These are phyloP conservation scores for Pseudorhombus dupliciocellatus DNA, from an alignment of 2,113 vertebrate genomes.

Conservation along the genomic window DNA sequence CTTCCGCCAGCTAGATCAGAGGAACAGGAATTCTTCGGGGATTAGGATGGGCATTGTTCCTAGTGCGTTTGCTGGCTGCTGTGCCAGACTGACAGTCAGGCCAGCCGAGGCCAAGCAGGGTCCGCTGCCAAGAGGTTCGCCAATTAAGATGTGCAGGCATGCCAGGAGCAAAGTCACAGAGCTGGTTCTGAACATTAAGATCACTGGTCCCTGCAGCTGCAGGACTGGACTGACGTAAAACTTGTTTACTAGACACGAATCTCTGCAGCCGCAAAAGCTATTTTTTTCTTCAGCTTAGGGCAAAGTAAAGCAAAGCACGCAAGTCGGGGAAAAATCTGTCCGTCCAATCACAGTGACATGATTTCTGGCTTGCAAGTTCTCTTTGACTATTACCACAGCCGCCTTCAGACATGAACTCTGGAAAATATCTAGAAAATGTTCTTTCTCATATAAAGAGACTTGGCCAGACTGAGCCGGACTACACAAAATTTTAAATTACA, in stretches of 20 bases:
- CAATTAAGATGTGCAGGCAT: slow-evolving; percentile 76
- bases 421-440: background rate
- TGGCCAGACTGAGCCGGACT: too few relatives aligned
- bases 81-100: slow-evolving; percentile 65
- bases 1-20: slow-evolving; percentile 73
- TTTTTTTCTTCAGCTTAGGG: background rate
- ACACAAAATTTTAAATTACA: too few relatives aligned
- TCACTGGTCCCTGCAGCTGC: slow-evolving; percentile 24
- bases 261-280: background rate
- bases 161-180: slow-evolving; percentile 53
- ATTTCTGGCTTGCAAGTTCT: background rate
- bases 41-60: slow-evolving; percentile 81
- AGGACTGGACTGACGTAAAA: background rate
- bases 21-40: slow-evolving; percentile 77
- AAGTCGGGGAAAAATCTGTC: background rate
- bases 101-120: slow-evolving; percentile 41
- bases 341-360: background rate
- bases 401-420: background rate
- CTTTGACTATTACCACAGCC: background rate
- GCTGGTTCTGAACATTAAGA: slow-evolving; percentile 38
- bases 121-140: slow-evolving; percentile 54
- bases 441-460: too few relatives aligned
- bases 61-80: slow-evolving; percentile 61
- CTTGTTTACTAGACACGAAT: background rate
- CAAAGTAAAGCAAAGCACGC: background rate